Conservation (phyloP, 1,140 invertebrate genomes). For the Pachyrhynchus sulphureomaculatus region DNA sequence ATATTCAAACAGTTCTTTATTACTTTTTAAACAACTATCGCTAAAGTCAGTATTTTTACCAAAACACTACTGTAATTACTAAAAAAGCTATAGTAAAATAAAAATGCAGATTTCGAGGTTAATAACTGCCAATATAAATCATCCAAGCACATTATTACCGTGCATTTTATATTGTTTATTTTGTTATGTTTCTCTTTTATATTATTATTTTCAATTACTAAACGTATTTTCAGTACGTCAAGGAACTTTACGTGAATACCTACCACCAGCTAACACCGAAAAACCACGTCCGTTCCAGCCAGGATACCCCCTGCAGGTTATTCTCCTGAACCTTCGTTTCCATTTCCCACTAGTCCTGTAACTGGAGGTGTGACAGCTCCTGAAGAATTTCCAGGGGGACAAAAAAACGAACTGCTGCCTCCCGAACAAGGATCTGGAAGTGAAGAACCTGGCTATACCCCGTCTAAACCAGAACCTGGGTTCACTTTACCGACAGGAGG, state of each 20-base stretch:
- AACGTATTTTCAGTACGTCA: conserved; percentile 68
- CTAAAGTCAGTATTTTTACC: no score
- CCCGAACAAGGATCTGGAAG: conserved; percentile 4
- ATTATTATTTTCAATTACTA: no score
- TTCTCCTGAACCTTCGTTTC: conserved; percentile 39
- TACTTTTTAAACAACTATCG: no score
- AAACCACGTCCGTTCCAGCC: conserved; percentile 68
- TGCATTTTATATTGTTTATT: no score
- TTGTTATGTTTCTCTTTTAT: no score
- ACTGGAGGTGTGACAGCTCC: conserved; percentile 30
- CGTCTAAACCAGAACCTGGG: not conserved
- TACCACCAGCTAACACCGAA: conserved; percentile 64
- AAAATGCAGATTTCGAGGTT: no score
- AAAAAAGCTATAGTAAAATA: no score
- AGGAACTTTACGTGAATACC: conserved; percentile 55
- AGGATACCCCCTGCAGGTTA: conserved; percentile 53
- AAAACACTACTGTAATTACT: no score
- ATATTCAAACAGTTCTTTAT: no score
- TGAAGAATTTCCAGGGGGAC: not conserved
- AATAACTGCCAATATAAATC: no score
- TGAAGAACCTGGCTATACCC: not conserved
- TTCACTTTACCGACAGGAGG: conserved; percentile 5
- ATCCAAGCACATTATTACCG: no score
- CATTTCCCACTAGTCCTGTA: conserved; percentile 28
- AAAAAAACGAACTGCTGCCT: conserved; percentile 10